These are phyloP conservation scores for Sakesphorus luctuosus DNA, from an alignment of 2,113 vertebrate genomes.

Conservation along the genomic window DNA sequence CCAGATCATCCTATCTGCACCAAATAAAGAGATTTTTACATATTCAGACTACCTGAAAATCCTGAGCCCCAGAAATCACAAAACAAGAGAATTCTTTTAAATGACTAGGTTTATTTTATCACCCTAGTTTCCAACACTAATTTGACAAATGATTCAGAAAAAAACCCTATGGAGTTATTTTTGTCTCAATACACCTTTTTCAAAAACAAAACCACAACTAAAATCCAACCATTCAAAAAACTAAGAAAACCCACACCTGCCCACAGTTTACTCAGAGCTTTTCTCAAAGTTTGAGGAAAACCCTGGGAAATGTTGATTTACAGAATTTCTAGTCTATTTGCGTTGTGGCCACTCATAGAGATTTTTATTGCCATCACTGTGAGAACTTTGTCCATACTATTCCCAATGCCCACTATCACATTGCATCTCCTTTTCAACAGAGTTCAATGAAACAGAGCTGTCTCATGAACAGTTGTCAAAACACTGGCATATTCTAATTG, in stretches of 20 bases:
- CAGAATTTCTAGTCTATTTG: neutral
- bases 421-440: neutral
- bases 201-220: neutral
- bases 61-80: neutral
- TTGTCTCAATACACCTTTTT: neutral
- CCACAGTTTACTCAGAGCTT: neutral
- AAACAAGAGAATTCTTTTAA: neutral
- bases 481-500: slow-evolving; percentile 35
- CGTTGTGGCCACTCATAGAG: neutral
- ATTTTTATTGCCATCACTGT: neutral
- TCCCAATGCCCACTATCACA: slow-evolving; percentile 5
- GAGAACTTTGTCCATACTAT: neutral
- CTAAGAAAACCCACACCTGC: neutral
- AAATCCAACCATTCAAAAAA: neutral
- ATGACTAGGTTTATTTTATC: neutral
- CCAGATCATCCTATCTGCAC: neutral
- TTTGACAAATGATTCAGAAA: neutral
- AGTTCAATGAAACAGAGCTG: neutral
- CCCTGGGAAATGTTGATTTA: neutral
- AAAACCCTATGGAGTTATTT: neutral
- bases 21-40: neutral
- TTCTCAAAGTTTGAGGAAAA: neutral
- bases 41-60: neutral
- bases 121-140: neutral
- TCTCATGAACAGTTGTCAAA: slow-evolving; percentile 35